Evolutionary conservation across 2,797 vertebrate genomes (phyloP).

Genomic region (Acipenser oxyrinchus): DNA sequence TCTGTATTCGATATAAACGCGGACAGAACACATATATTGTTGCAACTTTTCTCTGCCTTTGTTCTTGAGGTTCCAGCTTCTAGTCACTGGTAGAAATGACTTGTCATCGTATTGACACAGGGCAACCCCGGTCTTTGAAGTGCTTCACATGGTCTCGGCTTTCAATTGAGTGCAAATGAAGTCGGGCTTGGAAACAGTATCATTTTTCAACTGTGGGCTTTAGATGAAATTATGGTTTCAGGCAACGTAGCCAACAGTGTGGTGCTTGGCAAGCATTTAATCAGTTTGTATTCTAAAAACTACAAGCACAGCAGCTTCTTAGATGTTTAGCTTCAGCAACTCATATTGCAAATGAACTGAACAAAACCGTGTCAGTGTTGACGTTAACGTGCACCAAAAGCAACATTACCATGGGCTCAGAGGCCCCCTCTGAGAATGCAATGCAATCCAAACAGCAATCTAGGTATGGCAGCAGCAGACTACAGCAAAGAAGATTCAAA

Average conservation of each 20-base stretch:
- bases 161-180: not conserved
- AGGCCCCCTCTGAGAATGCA: too few species aligned
- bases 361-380: not conserved
- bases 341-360: not conserved
- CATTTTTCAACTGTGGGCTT: not conserved
- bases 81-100: too few species aligned
- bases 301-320: slow-evolving; percentile 2
- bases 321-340: not conserved
- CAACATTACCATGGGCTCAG: too few species aligned
- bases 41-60: too few species aligned
- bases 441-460: too few species aligned
- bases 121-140: not conserved
- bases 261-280: not conserved
- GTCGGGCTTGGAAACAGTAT: not conserved
- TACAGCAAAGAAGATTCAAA: too few species aligned
- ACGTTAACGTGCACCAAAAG: too few species aligned
- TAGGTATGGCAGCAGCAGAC: too few species aligned
- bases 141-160: not conserved
- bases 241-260: not conserved
- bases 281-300: not conserved
- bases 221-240: not conserved
- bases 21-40: too few species aligned
- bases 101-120: not conserved
- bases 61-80: too few species aligned
- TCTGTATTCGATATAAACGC: too few species aligned